Percentiles rank a stretch among this genome's conserved stretches.
Evolutionary conservation across 2,888 invertebrate species (phyloP).

Genomic region (Drosophila sordidapex): DNA sequence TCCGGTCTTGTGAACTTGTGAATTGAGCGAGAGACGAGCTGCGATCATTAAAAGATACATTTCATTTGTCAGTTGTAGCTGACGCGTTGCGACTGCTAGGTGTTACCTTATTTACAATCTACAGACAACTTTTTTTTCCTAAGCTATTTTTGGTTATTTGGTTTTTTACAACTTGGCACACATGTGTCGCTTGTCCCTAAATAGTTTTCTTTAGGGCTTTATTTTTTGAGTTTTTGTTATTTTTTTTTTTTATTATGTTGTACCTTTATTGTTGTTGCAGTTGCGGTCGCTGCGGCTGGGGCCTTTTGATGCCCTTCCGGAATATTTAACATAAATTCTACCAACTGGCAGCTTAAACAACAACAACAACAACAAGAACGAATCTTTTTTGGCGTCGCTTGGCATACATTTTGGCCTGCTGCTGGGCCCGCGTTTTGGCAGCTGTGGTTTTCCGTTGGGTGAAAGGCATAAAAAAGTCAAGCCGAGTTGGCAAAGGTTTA

Average conservation of each 20-base stretch:
- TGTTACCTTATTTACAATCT: constrained; percentile 49
- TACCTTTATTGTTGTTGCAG: constrained; percentile 41
- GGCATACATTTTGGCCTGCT: constrained; percentile 52
- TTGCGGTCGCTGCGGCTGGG: constrained; percentile 37
- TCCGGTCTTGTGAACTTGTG: constrained; percentile 49
- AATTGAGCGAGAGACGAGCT: constrained; percentile 45
- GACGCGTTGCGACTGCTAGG: constrained; percentile 24
- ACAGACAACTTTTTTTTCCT: constrained; percentile 17
- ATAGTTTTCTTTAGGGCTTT: constrained; percentile 45
- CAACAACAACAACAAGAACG: constrained; percentile 35
- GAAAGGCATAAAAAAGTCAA: constrained; percentile 67
- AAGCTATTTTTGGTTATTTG: constrained; percentile 47
- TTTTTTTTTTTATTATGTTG: constrained; percentile 16
- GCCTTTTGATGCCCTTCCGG: constrained; percentile 58
- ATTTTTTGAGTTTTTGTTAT: constrained; percentile 12
- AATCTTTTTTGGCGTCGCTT: constrained; percentile 38
- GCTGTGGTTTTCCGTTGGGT: constrained; percentile 44
- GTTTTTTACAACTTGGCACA: constrained; percentile 65
- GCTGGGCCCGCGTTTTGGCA: constrained; percentile 42
- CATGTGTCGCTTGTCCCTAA: constrained; percentile 65
- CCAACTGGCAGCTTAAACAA: constrained; percentile 47
- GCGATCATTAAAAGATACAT: constrained; percentile 53
- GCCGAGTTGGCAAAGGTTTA: constrained; percentile 41
- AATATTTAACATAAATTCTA: constrained; percentile 69
- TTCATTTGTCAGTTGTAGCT: constrained; percentile 37